Conservation (phyloP, 2,888 invertebrate species). For the Andrena dorsata region DNA sequence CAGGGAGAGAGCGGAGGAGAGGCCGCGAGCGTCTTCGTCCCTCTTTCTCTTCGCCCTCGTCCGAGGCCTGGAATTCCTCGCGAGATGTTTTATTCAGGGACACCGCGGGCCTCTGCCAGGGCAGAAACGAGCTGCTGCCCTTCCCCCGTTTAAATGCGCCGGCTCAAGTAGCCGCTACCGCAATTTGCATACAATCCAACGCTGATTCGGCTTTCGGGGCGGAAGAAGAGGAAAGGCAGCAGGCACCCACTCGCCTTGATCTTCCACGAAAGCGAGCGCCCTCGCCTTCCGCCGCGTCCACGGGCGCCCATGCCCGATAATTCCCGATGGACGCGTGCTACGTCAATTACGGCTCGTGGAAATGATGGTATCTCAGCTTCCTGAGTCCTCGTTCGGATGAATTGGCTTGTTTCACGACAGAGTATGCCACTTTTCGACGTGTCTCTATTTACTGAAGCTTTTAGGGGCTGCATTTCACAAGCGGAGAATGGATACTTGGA, state of each 20-base stretch:
- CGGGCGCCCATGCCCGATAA: conserved; percentile 17
- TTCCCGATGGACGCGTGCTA: conserved; percentile 47
- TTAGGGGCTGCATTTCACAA: too few species aligned
- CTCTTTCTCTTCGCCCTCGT: conserved; percentile 58
- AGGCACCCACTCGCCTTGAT: conserved; percentile 54
- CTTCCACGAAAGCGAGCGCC: conserved; percentile 34
- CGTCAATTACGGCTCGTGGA: conserved; percentile 39
- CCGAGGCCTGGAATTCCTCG: conserved; percentile 80
- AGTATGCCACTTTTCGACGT: too few species aligned
- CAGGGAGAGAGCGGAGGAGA: conserved; percentile 58
- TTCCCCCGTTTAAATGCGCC: conserved; percentile 77
- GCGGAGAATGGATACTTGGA: too few species aligned
- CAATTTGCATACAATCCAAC: conserved; percentile 84
- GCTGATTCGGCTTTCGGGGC: conserved; percentile 74
- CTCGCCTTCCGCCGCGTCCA: conserved; percentile 7
- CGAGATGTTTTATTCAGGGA: conserved; percentile 84
- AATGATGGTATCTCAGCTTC: conserved; percentile 3
- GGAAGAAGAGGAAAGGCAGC: conserved; percentile 35
- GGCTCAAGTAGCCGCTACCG: conserved; percentile 83
- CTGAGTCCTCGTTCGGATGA: background rate
- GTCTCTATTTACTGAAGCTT: too few species aligned
- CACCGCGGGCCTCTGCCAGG: conserved; percentile 80
- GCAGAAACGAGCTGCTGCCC: conserved; percentile 72
- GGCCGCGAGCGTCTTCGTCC: conserved; percentile 53
- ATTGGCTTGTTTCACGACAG: too few species aligned